phyloP scores from a whole-genome alignment of 2,797 vertebrate genomes.

The Dendrocincla tyrannina region DNA sequence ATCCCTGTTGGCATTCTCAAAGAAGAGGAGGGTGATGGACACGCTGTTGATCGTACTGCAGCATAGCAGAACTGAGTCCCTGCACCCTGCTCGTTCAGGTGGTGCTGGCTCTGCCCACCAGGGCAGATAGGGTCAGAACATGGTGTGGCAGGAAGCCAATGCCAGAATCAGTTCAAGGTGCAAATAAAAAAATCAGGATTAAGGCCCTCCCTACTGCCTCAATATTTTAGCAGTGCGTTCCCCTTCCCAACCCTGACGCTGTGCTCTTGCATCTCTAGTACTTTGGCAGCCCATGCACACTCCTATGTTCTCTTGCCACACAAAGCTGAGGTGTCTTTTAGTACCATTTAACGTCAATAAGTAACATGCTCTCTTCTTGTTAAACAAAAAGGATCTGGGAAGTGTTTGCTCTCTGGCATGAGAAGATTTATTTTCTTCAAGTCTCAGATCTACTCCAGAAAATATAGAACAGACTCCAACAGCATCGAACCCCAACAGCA shows the following conservation, averaged over 20 bases:
- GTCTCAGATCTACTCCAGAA: conserved; percentile 61
- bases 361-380: conserved; percentile 54
- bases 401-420: conserved; percentile 54
- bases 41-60: neutral
- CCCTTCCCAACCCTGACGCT: conserved; percentile 54
- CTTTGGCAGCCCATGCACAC: conserved; percentile 82
- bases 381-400: conserved; percentile 64
- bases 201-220: neutral
- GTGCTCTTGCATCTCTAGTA: conserved; percentile 74
- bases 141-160: neutral
- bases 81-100: neutral
- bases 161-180: conserved; percentile 44
- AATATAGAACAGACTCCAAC: conserved; percentile 54
- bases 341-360: conserved; percentile 50
- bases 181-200: conserved; percentile 44
- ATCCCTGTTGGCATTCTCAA: conserved; percentile 58
- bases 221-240: neutral
- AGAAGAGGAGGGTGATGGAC: conserved; percentile 7
- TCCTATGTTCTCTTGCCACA: conserved; percentile 70
- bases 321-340: conserved; percentile 36
- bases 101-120: conserved; percentile 17
- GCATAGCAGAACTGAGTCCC: conserved; percentile 12
- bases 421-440: conserved; percentile 71
- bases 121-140: neutral
- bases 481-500: conserved; percentile 38